Conservation (phyloP, 2,797 vertebrate species). For the Artibeus lituratus region DNA sequence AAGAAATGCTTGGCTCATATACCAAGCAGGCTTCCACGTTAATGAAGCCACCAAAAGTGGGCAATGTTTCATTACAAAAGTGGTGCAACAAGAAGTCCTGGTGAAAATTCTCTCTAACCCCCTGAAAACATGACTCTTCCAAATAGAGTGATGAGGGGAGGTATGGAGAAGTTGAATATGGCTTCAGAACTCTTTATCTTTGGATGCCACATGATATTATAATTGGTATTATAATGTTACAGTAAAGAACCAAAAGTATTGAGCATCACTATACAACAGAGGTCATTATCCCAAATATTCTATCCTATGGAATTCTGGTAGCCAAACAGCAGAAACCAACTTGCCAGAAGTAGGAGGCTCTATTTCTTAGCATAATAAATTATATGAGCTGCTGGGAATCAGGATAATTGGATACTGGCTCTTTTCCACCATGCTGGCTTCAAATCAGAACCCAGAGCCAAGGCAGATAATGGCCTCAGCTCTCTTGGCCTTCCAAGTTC, state of each 20-base stretch:
- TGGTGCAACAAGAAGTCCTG: background rate
- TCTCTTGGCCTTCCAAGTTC: conserved; percentile 44
- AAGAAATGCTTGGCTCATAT: background rate
- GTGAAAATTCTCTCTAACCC: background rate
- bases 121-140: background rate
- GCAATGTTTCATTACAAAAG: background rate
- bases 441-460: conserved; percentile 19
- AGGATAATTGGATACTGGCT: conserved; percentile 64
- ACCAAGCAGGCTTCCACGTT: background rate
- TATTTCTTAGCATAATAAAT: conserved; percentile 53
- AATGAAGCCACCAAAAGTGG: background rate
- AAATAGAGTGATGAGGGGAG: background rate
- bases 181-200: background rate
- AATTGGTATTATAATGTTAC: background rate
- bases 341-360: background rate
- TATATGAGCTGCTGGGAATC: conserved; percentile 65
- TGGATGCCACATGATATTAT: background rate
- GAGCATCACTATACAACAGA: background rate
- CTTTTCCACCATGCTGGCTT: conserved; percentile 33
- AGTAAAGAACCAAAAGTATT: background rate
- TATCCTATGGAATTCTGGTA: background rate
- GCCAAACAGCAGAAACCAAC: background rate
- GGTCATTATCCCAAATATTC: background rate
- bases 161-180: background rate
- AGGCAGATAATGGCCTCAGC: conserved; percentile 9